Base-by-base conservation (phyloP, 2,797 vertebrate genomes). In the Carduelis carduelis region DNA sequence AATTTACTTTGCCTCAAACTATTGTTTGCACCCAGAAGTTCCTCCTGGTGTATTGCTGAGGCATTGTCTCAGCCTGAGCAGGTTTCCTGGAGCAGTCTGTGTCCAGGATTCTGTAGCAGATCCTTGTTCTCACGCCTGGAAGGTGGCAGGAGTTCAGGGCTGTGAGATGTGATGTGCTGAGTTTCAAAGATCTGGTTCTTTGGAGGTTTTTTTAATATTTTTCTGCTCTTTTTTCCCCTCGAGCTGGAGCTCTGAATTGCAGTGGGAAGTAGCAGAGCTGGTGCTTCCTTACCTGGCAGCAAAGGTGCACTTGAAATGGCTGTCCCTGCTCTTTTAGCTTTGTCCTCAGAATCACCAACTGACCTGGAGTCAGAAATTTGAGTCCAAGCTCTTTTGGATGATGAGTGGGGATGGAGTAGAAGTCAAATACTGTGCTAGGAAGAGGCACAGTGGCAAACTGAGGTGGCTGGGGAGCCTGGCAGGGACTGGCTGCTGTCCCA, bases 1-100 rank as follows among this genome's bases (percentile, higher is more conserved):
- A 83, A 95, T 93, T 92, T 93, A 44, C 84, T 76, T 93, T 65
- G 82, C 89, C 66, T 86, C 30, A 78, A 90, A 71, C 55, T 70
- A 64, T 47, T 97, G 89, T 92, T 94, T 96, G 59, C 92, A 96
- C 89, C 93, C 94, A 14, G 12, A 17, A 81, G 95, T 91, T 95
- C 93, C 82, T 96, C 26, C 59, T 63, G 15, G 76, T 83, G 90
- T 39, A 69, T 41, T 47, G 83, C 89, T 89, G 22, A 49, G 61
- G 78, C 79, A 52, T 85, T 94, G 92, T 85, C 74, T 69, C 1
- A 16, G 47, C 5, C 71, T 0, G 14, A 47, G 69, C 68, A 35
- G 76, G 87, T 87, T 91, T 93, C 90, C 90, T 90, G 89, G 30
- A 37, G 43, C 20, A 70, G 34, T 14, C 82, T 83, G 76, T 69